Evolutionary conservation across 2,113 vertebrate genomes (phyloP), one percentile per base, ranked within the genome.

Genomic region (Phylloscopus whistleri): DNA sequence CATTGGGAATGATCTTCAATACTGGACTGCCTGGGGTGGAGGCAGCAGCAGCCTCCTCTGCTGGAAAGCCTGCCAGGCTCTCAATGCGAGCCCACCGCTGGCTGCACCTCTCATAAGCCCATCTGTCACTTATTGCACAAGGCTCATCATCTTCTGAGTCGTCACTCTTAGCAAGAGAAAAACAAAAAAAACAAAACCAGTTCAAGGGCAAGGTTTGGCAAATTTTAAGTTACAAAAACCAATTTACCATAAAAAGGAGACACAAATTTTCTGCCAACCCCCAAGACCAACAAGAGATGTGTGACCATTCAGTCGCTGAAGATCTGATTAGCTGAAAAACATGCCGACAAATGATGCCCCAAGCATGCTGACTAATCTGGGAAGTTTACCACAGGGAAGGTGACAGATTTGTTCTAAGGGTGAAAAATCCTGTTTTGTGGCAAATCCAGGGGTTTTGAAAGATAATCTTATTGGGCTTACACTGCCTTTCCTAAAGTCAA

Each of bases 101-200:
- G 19, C 89, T 97, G 88, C 81, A 96, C 43, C 96, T 95, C 96
- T 99, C 98, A 10, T 98, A 99, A 43, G 97, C 95, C 99, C 99
- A 99, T 84, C 97, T 98, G 49, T 97, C 97, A 94, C 98, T 99
- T 96, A 99, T 99, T 44, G 98, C 98, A 46, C 98, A 98, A 16
- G 98, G 98, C 46, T 99, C 98, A 17, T 98, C 98, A 16, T 98
- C 98, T 24, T 98, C 98, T 12, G 96, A 97, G 21, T 98, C 98
- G 9, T 98, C 97, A 30, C 98, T 98, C 99, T 99, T 92, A 51
- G 87, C 43, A 41, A 15, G 23, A 60, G 37, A 12, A 73, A 77
- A 60, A 48, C 68, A 60, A 48, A 37, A 46, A 39, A 69, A 52
- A 4, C 17, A 68, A 7, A 35, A 44, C 60, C 10, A 59, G 8